Evolutionary conservation across 2,888 invertebrate genomes (phyloP), one percentile per base, ranked within the genome.

Genomic region (Drosophila recens): DNA sequence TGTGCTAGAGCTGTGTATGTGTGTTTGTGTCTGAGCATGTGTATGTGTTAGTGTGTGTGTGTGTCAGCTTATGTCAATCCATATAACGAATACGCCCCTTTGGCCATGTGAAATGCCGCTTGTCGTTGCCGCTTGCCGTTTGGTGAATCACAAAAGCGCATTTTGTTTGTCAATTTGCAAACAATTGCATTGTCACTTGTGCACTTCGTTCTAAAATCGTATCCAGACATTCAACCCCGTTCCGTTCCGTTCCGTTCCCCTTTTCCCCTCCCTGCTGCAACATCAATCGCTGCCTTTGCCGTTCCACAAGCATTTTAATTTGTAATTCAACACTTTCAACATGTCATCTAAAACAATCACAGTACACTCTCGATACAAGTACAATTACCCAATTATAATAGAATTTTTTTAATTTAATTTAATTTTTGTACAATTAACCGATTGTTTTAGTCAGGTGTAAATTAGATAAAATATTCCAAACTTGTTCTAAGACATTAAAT

Each of bases 61-160:
- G 43, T 62, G 67, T 70, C 49, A 33, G 65, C 67, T 51, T 63
- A 54, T 71, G 77, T 82, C 75, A 75, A 72, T 81, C 72, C 36
- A 57, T 62, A 72, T 82, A 83, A 73, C 67, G 73, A 64, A 65
- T 80, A 46, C 70, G 84, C 79, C 87, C 84, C 81, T 68, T 73
- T 71, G 65, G 87, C 82, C 66, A 81, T 69, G 56, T 45, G 40
- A 61, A 63, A 54, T 67, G 77, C 66, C 59, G 70, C 30, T 58
- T 63, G 40, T 63, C 52, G 57, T 43, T 66, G 65, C 38, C 71
- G 61, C 49, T 59, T 61, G 72, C 34, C 40, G 61, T 63, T 59
- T 52, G 52, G 45, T 59, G 62, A 79, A 79, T 73, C 72, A 76
- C 83, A 65, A 52, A 72, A 68, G 68, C 66, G 61, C 80, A 69